These are phyloP conservation scores for Neofelis nebulosa DNA, from an alignment of 2,113 vertebrate genomes.

Conservation along the genomic window DNA sequence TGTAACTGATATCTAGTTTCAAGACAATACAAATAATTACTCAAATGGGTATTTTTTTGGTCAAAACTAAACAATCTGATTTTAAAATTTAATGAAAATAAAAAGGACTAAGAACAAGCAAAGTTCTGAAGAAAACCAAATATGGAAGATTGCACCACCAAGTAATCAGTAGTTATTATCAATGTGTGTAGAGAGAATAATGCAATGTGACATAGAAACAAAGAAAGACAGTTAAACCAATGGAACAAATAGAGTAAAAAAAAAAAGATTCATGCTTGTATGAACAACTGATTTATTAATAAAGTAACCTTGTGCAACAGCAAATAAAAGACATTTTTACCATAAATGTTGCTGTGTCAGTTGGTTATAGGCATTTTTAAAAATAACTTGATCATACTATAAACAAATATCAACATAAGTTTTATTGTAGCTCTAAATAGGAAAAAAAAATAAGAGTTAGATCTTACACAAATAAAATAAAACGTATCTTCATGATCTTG, in stretches of 20 bases:
- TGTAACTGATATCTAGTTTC: background rate
- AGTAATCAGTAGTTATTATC: background rate
- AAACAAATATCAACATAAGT: background rate
- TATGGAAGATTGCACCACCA: background rate
- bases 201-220: background rate
- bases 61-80: background rate
- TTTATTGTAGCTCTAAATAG: background rate
- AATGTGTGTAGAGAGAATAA: background rate
- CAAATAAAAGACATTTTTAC: background rate
- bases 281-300: conserved; percentile 11
- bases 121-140: background rate
- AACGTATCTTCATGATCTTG: background rate
- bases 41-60: too few relatives aligned
- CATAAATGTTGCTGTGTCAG: background rate
- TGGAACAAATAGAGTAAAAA: background rate
- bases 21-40: background rate
- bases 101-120: background rate
- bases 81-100: background rate
- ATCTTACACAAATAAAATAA: background rate
- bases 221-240: background rate
- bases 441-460: background rate
- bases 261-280: background rate
- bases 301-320: background rate
- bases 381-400: background rate
- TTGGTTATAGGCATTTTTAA: background rate